phyloP scores from a whole-genome alignment of 2,888 invertebrate species.

The Luperina nickerlii region DNA sequence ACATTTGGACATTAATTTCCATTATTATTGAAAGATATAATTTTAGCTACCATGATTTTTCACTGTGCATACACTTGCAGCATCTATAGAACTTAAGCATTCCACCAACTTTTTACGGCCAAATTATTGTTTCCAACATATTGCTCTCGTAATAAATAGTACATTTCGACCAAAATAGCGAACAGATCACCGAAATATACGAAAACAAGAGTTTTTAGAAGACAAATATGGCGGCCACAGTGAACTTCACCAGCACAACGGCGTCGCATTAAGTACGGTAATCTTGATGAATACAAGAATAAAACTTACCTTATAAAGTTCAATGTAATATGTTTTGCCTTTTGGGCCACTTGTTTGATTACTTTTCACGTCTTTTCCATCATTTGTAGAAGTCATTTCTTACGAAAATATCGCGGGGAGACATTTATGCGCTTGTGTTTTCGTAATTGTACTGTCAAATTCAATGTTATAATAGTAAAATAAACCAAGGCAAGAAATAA shows the following conservation, averaged over 20 bases:
- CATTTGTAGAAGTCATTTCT: constrained; percentile 91
- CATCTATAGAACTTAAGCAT: constrained; percentile 28
- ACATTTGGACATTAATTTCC: constrained; percentile 29
- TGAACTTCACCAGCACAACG: constrained; percentile 85
- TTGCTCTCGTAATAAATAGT: constrained; percentile 10
- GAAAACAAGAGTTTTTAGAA: constrained; percentile 86
- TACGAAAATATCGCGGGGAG: constrained; percentile 90
- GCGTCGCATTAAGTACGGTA: constrained; percentile 79
- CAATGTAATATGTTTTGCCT: constrained; percentile 88
- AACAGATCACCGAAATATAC: constrained; percentile 73
- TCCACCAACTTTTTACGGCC: background rate
- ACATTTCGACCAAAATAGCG: constrained; percentile 54
- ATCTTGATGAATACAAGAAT: constrained; percentile 73
- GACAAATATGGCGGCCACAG: constrained; percentile 90
- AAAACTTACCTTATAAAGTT: constrained; percentile 88
- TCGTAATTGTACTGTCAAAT: constrained; percentile 89
- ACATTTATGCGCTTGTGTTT: constrained; percentile 91
- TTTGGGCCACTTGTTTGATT: constrained; percentile 86
- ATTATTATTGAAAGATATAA: constrained; percentile 45
- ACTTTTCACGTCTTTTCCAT: constrained; percentile 90
- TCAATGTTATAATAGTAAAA: constrained; percentile 76
- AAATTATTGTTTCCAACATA: constrained; percentile 16
- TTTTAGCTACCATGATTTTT: constrained; percentile 53
- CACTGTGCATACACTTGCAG: constrained; percentile 44
- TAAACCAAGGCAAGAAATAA: constrained; percentile 15